Percentiles rank a stretch among this genome's conserved stretches.
Evolutionary conservation across 2,113 vertebrate species (phyloP).

Genomic region (Gymnocephalus cernua): DNA sequence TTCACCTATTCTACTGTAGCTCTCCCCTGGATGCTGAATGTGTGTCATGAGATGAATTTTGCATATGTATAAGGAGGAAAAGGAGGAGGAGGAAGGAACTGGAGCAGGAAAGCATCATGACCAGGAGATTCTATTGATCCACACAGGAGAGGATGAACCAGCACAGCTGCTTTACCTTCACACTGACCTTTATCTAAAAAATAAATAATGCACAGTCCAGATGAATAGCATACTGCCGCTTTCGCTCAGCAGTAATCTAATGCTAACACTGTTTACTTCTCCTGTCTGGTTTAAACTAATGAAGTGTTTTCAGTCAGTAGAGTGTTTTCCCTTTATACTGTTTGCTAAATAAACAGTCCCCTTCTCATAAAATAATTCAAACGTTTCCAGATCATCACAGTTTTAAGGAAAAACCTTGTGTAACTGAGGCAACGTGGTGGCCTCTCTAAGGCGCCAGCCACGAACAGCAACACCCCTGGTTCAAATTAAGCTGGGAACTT

Average conservation of each 20-base stretch:
- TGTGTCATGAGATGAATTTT: constrained; percentile 71
- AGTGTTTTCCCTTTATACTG: background rate
- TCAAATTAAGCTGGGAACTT: background rate
- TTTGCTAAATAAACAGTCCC: background rate
- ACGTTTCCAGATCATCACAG: background rate
- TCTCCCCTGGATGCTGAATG: constrained; percentile 62
- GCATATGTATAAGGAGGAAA: constrained; percentile 69
- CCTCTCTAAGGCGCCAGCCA: background rate
- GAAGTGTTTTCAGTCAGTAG: background rate
- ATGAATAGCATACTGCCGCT: background rate
- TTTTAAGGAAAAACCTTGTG: background rate
- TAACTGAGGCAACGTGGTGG: background rate
- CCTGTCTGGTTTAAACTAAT: background rate
- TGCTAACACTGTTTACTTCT: background rate
- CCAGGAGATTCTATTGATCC: constrained; percentile 51
- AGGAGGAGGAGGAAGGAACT: constrained; percentile 31
- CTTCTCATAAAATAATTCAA: background rate
- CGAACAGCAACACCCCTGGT: background rate
- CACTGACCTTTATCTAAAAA: constrained; percentile 13
- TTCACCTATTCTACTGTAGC: constrained; percentile 7
- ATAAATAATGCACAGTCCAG: background rate
- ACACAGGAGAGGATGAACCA: constrained; percentile 40
- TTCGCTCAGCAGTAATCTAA: background rate
- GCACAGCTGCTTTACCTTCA: constrained; percentile 50
- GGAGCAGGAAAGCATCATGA: constrained; percentile 58